Conservation (phyloP, 1,140 invertebrate species). For the Aphidius gifuensis region DNA sequence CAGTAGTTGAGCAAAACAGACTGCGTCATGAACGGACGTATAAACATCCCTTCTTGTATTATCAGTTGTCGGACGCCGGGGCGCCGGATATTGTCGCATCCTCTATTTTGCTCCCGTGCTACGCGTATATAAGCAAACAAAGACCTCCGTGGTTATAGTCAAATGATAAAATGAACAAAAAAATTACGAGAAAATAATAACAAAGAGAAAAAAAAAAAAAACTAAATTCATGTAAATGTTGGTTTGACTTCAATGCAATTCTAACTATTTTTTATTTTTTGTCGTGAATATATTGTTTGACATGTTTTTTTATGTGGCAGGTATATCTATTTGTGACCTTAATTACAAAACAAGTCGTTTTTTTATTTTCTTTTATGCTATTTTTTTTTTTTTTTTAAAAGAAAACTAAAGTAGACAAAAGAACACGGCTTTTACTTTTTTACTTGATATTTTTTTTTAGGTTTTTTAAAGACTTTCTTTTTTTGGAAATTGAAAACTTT, state of each 20-base stretch:
- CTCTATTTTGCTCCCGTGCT: conserved; percentile 44
- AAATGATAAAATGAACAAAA: conserved; percentile 17
- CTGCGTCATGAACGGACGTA: conserved; percentile 54
- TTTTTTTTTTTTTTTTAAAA: conserved; percentile 20
- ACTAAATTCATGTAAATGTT: neutral
- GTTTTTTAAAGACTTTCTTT: conserved; percentile 21
- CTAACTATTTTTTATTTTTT: conserved; percentile 12
- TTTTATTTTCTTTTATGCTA: conserved; percentile 15
- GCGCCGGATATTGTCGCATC: conserved; percentile 58
- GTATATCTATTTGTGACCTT: neutral
- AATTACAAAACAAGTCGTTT: conserved; percentile 20
- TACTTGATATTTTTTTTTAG: conserved; percentile 16
- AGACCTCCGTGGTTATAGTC: conserved; percentile 8
- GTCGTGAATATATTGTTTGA: neutral
- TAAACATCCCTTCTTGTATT: conserved; percentile 55
- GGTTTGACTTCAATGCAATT: no score
- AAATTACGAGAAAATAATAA: neutral
- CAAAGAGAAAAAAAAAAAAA: neutral
- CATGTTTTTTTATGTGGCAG: no score
- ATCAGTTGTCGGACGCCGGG: conserved; percentile 58
- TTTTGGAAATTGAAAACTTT: neutral
- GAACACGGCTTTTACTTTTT: conserved; percentile 25
- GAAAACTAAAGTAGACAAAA: conserved; percentile 23
- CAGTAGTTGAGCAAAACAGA: conserved; percentile 35
- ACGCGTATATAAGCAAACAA: conserved; percentile 26